A percentile compares a stretch with the other conserved stretches of the same genome.
phyloP scores from a whole-genome alignment of 2,113 vertebrate genomes.

The Hippocampus zosterae region DNA sequence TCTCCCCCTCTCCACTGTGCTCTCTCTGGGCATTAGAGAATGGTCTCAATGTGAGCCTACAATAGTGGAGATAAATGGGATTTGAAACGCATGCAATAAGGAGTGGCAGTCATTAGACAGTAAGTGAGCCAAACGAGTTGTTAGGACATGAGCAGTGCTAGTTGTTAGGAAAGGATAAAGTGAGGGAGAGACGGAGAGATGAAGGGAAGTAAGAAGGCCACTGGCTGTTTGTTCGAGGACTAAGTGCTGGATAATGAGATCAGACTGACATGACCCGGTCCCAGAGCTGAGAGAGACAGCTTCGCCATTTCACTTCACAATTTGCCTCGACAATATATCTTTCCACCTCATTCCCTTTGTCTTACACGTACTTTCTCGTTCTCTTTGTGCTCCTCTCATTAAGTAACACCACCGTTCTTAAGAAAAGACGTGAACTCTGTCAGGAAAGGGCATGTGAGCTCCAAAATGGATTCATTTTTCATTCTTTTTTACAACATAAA shows the following conservation, averaged over 20 bases:
- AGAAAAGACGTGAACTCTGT: constrained; percentile 8
- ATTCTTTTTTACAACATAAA: not conserved
- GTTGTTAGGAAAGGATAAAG: constrained; percentile 67
- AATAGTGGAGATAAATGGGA: constrained; percentile 70
- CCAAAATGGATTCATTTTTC: not conserved
- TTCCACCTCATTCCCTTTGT: constrained; percentile 46
- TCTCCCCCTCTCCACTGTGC: constrained; percentile 25
- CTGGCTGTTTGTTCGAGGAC: constrained; percentile 70
- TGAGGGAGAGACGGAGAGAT: constrained; percentile 57
- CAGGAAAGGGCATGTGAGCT: constrained; percentile 2
- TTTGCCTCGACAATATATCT: constrained; percentile 26
- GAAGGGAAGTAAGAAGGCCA: constrained; percentile 63
- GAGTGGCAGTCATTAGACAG: constrained; percentile 72
- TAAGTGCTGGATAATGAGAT: constrained; percentile 73
- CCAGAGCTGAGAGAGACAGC: constrained; percentile 65
- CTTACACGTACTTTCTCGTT: constrained; percentile 46
- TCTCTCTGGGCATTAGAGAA: constrained; percentile 62
- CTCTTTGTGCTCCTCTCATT: constrained; percentile 23
- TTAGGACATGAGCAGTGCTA: constrained; percentile 69
- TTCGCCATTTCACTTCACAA: constrained; percentile 61
- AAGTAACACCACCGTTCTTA: constrained; percentile 19
- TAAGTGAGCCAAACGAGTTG: constrained; percentile 74
- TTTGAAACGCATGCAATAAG: constrained; percentile 67
- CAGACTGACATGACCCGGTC: constrained; percentile 69
- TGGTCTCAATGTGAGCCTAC: constrained; percentile 61